These are phyloP conservation scores for Amblyjoppa proteus DNA, from an alignment of 2,888 invertebrate species.

Conservation along the genomic window DNA sequence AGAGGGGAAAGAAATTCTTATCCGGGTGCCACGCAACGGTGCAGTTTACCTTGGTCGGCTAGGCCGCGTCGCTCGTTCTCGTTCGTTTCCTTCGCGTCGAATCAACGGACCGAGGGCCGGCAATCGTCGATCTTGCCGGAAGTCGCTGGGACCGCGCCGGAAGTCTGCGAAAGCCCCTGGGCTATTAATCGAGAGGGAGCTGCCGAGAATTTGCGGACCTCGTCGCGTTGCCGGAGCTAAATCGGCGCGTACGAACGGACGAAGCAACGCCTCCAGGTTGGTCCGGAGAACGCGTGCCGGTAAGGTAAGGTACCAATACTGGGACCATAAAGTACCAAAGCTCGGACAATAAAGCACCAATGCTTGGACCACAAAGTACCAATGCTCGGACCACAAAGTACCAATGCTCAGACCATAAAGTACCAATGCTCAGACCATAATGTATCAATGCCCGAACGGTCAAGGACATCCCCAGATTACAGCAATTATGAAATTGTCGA, in stretches of 20 bases:
- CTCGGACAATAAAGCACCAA: no score
- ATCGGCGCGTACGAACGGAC: neutral
- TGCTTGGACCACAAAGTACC: no score
- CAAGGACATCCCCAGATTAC: no score
- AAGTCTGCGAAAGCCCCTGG: constrained; percentile 48
- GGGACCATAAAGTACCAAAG: no score
- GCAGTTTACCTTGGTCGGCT: constrained; percentile 47
- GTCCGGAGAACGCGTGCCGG: neutral
- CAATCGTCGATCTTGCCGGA: constrained; percentile 68
- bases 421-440: no score
- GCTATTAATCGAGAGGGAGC: constrained; percentile 56
- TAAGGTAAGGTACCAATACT: no score
- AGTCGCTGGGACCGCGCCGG: constrained; percentile 57
- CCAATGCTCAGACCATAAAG: no score
- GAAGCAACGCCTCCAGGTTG: neutral
- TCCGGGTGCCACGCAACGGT: constrained; percentile 11
- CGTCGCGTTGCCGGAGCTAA: constrained; percentile 8
- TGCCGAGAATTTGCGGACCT: constrained; percentile 22
- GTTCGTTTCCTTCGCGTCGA: constrained; percentile 60
- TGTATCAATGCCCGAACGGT: neutral
- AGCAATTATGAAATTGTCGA: no score
- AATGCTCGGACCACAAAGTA: no score
- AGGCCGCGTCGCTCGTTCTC: constrained; percentile 43
- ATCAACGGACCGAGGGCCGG: constrained; percentile 62
- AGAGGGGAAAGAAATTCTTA: constrained; percentile 9